Base-by-base conservation (phyloP, 2,888 invertebrate genomes). In the Odontomyia ornata region DNA sequence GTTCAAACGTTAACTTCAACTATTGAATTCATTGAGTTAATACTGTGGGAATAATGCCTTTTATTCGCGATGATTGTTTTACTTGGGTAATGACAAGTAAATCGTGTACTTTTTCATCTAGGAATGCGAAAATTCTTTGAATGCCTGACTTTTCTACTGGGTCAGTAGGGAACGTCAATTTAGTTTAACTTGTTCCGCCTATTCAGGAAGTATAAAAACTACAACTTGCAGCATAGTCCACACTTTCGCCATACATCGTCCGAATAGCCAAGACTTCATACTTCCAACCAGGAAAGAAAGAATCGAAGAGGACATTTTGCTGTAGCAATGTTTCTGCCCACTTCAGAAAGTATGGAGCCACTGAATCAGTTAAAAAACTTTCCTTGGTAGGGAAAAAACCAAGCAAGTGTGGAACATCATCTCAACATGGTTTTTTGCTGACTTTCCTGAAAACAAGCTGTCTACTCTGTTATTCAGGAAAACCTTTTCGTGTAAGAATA, bases 341-440 rank as follows among this genome's bases (percentile, higher is more conserved):
- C 73, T 57, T 27, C 43, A 73, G 73, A 60, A 73, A 57, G 13
- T 21, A 47, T 57, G 73, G 73, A 73, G 73, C 73, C 73, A 73
- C 73, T 73, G 60, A 73, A 73, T 73, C 73, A 73, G 73, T 73
- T 73, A 73, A 73, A 72, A 73, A 73, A 60, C 57, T 72, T 73
- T 46, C 25, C 18, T 25, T 11, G 60, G 46, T 11, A 46, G 27
- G 46, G n/a, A 47, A 47, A 69, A 47, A 64, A 25, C 46, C 69
- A 46, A 43, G 46, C 27, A 67, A 67, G n/a, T 43, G 46, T 21
- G 47, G 36, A 46, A 30, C 23, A 69, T 69, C 46, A 69, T 69
- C 30, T 69, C 25, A 47, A 18, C 69, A 43, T 47, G 11, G 28
- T 69, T 69, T 46, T 36, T 69, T 47, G 69, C 46, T 69, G 46